Evolutionary conservation across 2,888 invertebrate species (phyloP), one percentile per base, ranked within the genome.

Genomic region (Omphaloscelis lunosa): DNA sequence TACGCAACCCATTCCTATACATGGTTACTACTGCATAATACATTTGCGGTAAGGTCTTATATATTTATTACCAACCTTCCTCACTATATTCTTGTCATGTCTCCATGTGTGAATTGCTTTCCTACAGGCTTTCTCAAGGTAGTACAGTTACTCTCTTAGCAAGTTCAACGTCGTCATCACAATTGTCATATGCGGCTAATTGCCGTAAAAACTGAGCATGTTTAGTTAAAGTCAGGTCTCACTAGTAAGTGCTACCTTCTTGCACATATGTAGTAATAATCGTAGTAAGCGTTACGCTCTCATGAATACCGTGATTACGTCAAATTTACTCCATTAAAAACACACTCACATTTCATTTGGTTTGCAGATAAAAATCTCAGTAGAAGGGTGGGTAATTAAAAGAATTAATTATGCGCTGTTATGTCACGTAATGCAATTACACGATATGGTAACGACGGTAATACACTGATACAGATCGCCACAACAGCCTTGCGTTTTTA

Each of bases 281-380:
- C 59, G 39, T 77, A 79, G 83, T 81, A 75, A 73, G 41, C 79
- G 85, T 83, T 83, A 86, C 89, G 89, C 88, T 88, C 83, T 88
- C 83, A 63, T 83, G 75, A 65, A 82, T 85, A 71, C 73, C 82
- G 80, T 88, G 82, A 88, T 85, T 78, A 93, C 93, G 85, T 91
- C 92, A 85, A 85, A 87, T 90, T 89, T 91, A 89, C 88, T 94
- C 92, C 79, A 94, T 94, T 91, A 90, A 89, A 91, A 93, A 93
- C 92, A 75, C 72, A 79, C 79, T 93, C 91, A 92, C 92, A 93
- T 93, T 93, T 93, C 92, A 94, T 95, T 95, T 93, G 91, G 89
- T 90, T 88, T 82, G 82, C 78, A 90, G 92, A 93, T 94, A 93
- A 89, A 89, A 91, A 86, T 83, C 85, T 88, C 41, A 68, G 74